Evolutionary conservation across 2,888 invertebrate species (phyloP), one percentile per base, ranked within the genome.

Genomic region (Perdita meconis): DNA sequence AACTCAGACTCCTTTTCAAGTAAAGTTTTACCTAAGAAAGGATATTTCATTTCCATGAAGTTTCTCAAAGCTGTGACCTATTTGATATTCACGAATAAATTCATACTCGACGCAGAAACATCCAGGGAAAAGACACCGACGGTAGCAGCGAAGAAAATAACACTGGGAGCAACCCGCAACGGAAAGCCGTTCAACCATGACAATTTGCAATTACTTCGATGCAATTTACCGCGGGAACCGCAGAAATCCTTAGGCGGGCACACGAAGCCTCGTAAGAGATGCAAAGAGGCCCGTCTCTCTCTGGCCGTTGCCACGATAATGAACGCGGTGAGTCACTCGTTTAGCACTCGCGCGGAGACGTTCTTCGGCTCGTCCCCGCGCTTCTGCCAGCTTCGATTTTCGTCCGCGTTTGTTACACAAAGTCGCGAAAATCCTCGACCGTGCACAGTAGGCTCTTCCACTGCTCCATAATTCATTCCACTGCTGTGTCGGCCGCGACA

Each of bases 391-490:
- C 55, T 36, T 13, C 55, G 36, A 55, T 55, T 36, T 36, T 55
- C 36, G 16, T 24, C 24, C 50, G n/a, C n/a, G n/a, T 16, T 8
- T 47, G 6, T 38, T 38, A 38, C 38, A 12, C 38, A 16, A 19
- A 40, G 38, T 38, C 22, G 16, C 36, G 12, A 55, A 53, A n/a
- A 55, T 13, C 19, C 2, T 4, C 38, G 56, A 12, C 22, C 12
- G 24, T 5, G 36, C 47, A 30, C 2, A 8, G 47, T 13, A 12
- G 10, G 36, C 44, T 30, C 26, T 12, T 40, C 40, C 40, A 8
- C 16, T 19, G 30, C 19, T 60, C 19, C 16, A 60, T 60, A 30
- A 60, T 60, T 60, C 44, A 60, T 60, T 60, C 22, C 34, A 24
- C 6, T 12, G 6, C 53, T 53, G 26, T 12, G 53, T 2, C 57